These are phyloP conservation scores for Campaea margaritaria DNA, from an alignment of 2,888 invertebrate genomes.

Conservation along the genomic window DNA sequence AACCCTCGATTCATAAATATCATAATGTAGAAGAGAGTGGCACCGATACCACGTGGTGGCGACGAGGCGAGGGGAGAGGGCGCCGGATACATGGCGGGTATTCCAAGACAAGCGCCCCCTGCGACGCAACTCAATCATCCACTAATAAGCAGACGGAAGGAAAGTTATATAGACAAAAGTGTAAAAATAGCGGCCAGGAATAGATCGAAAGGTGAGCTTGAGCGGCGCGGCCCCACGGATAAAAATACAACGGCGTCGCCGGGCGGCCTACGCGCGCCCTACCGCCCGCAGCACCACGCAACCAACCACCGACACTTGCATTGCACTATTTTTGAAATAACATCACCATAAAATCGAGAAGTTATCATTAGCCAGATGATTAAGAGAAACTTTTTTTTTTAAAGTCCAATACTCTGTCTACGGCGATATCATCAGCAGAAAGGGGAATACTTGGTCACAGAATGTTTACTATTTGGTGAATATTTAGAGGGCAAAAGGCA, in stretches of 20 bases:
- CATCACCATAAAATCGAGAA: too few relatives aligned
- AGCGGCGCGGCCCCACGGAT: slow-evolving; percentile 77
- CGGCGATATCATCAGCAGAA: too few relatives aligned
- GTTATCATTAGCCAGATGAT: too few relatives aligned
- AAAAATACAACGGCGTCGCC: slow-evolving; percentile 73
- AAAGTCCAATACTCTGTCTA: too few relatives aligned
- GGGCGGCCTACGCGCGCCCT: slow-evolving; percentile 68
- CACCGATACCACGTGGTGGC: slow-evolving; percentile 61
- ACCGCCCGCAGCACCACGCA: slow-evolving; percentile 42
- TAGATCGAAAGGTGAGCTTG: slow-evolving; percentile 84
- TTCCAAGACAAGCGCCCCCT: slow-evolving; percentile 78
- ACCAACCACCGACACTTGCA: background rate
- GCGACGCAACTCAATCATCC: slow-evolving; percentile 83
- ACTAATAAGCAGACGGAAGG: slow-evolving; percentile 83
- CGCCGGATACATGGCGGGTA: slow-evolving; percentile 78
- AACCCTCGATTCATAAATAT: slow-evolving; percentile 53
- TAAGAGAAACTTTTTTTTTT: too few relatives aligned
- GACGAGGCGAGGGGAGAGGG: slow-evolving; percentile 38
- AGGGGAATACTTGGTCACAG: too few relatives aligned
- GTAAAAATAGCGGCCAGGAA: slow-evolving; percentile 79
- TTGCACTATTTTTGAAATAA: too few relatives aligned
- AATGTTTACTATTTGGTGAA: too few relatives aligned
- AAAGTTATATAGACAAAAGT: slow-evolving; percentile 85
- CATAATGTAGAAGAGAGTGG: slow-evolving; percentile 53
- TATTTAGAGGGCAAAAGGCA: too few relatives aligned